phyloP scores from a whole-genome alignment of 2,113 vertebrate genomes.

The Tetrao urogallus region DNA sequence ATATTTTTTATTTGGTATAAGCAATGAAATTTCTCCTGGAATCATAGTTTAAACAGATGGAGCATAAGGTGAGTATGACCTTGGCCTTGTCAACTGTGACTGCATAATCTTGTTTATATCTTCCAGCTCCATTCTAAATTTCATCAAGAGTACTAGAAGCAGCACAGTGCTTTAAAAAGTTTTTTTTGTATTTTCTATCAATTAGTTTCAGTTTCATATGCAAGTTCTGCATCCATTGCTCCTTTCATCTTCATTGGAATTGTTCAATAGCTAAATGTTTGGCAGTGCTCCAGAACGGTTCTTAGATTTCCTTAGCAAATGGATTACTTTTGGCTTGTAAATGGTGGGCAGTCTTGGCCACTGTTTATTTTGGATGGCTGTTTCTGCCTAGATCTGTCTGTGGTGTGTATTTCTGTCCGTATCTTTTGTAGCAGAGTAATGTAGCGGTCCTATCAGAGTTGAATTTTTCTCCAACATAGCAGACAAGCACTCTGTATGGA shows the following conservation, averaged over 20 bases:
- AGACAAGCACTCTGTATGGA: background rate
- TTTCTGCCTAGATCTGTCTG: background rate
- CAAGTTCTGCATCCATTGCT: background rate
- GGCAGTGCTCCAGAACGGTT: background rate
- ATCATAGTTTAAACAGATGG: background rate
- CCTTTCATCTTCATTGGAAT: background rate
- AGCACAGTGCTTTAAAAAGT: background rate
- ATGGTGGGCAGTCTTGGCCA: background rate
- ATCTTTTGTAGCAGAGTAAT: too few relatives aligned
- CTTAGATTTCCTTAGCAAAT: background rate
- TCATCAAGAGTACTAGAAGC: background rate
- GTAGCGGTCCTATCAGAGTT: background rate
- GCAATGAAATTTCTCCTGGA: background rate
- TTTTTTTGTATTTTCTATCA: accelerated
- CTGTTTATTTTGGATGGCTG: background rate
- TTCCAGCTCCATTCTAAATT: background rate
- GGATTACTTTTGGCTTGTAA: background rate
- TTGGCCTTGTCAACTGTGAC: background rate
- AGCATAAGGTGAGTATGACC: background rate
- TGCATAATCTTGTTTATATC: background rate
- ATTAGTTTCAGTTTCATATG: background rate
- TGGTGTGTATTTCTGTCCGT: background rate
- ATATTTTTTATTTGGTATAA: background rate
- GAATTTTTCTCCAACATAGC: background rate
- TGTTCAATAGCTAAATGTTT: background rate